Evolutionary conservation across 2,113 vertebrate species (phyloP).

Genomic region (Furnarius figulus): DNA sequence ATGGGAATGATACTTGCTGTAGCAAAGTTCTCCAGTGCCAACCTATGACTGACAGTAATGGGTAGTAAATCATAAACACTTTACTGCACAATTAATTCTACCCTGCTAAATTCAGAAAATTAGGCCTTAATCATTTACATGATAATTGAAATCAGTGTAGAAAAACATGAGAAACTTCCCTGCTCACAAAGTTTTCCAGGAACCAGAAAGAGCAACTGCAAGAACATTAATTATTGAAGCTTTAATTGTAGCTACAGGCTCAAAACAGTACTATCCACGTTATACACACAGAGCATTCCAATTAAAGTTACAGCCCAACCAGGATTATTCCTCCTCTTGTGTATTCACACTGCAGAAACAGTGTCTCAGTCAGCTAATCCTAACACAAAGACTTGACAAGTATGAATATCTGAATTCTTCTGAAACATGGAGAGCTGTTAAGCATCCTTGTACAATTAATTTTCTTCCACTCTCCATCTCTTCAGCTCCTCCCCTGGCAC

Average conservation of each 20-base stretch:
- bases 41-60: not conserved
- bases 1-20: not conserved
- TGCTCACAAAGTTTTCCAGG: not conserved
- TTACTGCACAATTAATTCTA: not conserved
- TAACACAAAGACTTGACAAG: not conserved
- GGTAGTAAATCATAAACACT: not conserved
- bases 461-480: not conserved
- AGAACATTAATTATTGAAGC: not conserved
- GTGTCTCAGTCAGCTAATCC: not conserved
- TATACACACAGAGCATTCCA: not conserved
- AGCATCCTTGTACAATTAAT: not conserved
- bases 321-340: not conserved
- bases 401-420: not conserved
- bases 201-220: not conserved
- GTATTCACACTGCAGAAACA: not conserved
- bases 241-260: not conserved
- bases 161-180: not conserved
- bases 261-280: not conserved
- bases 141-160: not conserved
- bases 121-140: not conserved
- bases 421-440: not conserved
- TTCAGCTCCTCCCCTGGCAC: not conserved
- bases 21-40: not conserved
- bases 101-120: not conserved
- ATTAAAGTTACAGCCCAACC: not conserved